phyloP scores from a whole-genome alignment of 2,888 invertebrate genomes.

The Heliothis peltigera region DNA sequence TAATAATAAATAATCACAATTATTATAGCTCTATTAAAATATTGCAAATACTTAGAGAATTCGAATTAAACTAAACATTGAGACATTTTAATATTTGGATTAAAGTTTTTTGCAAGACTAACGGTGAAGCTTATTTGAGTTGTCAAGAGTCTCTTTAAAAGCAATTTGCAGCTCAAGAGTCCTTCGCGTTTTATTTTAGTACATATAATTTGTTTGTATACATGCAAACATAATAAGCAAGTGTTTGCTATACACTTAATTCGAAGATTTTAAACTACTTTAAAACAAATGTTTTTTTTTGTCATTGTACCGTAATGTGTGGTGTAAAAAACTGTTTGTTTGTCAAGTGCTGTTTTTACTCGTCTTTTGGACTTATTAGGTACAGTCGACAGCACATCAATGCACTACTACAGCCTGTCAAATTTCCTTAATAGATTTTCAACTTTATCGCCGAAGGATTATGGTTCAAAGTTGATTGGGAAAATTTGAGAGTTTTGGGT shows the following conservation, averaged over 20 bases:
- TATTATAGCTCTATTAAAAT: too few species aligned
- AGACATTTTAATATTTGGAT: conserved; percentile 17
- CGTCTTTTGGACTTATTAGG: background rate
- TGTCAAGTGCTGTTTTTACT: background rate
- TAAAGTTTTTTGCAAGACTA: conserved; percentile 41
- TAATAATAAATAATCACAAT: too few species aligned
- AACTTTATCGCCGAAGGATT: too few species aligned
- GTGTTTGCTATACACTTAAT: conserved; percentile 66
- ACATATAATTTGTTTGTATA: conserved; percentile 74
- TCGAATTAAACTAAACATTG: conserved; percentile 4
- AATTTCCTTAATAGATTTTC: too few species aligned
- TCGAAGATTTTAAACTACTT: conserved; percentile 26
- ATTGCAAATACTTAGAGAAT: too few species aligned
- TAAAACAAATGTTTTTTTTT: conserved; percentile 39
- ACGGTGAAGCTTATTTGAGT: conserved; percentile 62
- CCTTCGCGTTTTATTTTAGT: conserved; percentile 61
- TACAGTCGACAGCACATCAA: too few species aligned
- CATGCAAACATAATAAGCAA: conserved; percentile 72
- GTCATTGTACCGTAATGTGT: conserved; percentile 31
- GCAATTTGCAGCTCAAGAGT: conserved; percentile 53
- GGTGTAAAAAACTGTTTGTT: conserved; percentile 35
- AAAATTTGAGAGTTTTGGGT: too few species aligned
- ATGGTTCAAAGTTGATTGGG: too few species aligned
- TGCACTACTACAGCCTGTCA: too few species aligned
- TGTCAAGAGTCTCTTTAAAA: conserved; percentile 57